phyloP scores from a whole-genome alignment of 2,888 invertebrate genomes.

The Fissipunctia ypsillon region DNA sequence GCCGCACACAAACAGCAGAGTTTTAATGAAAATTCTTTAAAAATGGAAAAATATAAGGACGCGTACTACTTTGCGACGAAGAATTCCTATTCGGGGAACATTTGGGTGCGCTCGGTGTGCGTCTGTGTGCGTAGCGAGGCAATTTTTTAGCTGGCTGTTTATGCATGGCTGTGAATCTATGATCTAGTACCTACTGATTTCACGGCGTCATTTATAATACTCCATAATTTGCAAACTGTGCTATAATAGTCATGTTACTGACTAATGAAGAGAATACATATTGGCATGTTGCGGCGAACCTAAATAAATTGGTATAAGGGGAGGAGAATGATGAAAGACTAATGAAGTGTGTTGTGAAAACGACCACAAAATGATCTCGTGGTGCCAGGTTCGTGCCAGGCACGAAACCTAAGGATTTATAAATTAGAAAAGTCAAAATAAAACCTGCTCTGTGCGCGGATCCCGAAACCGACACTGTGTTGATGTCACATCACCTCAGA shows the following conservation, averaged over 20 bases:
- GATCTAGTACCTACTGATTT: neutral
- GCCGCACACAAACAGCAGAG: constrained; percentile 32
- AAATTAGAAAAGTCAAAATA: neutral
- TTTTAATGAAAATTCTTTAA: constrained; percentile 52
- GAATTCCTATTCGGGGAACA: constrained; percentile 13
- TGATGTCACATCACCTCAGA: too few relatives aligned
- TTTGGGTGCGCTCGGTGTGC: constrained; percentile 6
- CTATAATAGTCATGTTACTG: neutral
- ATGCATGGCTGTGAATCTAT: neutral
- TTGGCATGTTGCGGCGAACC: too few relatives aligned
- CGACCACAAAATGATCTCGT: neutral
- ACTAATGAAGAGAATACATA: neutral
- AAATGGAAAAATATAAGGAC: constrained; percentile 33
- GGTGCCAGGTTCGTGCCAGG: neutral
- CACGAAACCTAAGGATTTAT: neutral
- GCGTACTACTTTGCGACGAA: constrained; percentile 1
- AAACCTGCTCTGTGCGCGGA: neutral
- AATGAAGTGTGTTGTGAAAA: too few relatives aligned
- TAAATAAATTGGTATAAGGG: neutral
- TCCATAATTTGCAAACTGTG: neutral
- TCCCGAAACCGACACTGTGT: too few relatives aligned
- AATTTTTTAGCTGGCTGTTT: neutral
- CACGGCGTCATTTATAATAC: neutral
- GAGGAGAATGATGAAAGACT: neutral
- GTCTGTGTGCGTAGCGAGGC: neutral